Conservation (phyloP, 2,113 vertebrate genomes). For the Pedionomus torquatus region DNA sequence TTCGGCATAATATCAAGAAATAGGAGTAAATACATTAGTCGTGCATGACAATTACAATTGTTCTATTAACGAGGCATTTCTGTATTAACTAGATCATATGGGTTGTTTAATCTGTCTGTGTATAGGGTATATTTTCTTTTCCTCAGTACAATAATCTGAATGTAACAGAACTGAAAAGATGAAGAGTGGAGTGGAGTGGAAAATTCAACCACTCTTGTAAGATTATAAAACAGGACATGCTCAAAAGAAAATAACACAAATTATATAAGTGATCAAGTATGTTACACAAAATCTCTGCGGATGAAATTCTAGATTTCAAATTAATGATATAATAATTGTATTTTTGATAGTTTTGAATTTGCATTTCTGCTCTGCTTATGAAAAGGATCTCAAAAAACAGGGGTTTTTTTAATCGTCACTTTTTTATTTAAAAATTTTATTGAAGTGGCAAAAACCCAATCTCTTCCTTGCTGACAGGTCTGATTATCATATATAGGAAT, state of each 20-base stretch:
- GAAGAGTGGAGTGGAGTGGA: not conserved
- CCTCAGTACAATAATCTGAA: not conserved
- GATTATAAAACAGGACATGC: no score
- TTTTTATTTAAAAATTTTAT: not conserved
- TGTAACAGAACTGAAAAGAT: not conserved
- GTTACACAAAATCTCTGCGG: not conserved
- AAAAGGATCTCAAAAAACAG: rapidly evolving
- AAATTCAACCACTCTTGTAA: not conserved
- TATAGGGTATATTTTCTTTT: not conserved
- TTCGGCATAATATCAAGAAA: not conserved
- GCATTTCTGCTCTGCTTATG: not conserved
- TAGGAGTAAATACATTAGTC: not conserved
- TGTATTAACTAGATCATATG: not conserved
- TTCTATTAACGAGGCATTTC: not conserved
- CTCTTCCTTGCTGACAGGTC: not conserved
- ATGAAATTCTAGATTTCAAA: not conserved
- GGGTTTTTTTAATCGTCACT: rapidly evolving
- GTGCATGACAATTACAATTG: not conserved
- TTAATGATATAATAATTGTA: not conserved
- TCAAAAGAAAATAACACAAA: not conserved
- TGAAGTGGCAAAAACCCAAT: not conserved
- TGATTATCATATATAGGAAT: not conserved
- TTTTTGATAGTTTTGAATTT: not conserved
- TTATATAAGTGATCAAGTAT: not conserved
- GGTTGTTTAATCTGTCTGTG: not conserved